These are phyloP conservation scores for Trochalopteron elliotii DNA, from an alignment of 2,113 vertebrate species.

Conservation along the genomic window DNA sequence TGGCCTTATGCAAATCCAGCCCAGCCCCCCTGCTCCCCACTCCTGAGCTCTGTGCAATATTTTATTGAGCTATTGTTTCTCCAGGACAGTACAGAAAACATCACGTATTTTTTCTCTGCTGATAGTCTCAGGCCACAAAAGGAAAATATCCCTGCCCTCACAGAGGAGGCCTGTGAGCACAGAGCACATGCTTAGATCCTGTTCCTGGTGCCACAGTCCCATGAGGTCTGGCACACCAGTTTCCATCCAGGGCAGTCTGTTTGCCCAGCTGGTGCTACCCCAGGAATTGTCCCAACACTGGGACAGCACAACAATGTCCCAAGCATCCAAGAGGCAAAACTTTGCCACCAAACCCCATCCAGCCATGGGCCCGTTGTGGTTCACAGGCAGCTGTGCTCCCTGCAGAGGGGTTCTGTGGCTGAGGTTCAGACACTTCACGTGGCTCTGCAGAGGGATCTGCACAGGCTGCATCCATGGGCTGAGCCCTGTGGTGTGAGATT, in stretches of 20 bases:
- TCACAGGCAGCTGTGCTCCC: background rate
- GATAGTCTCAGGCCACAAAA: background rate
- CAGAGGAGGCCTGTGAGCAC: background rate
- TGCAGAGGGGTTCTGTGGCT: background rate
- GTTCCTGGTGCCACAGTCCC: background rate
- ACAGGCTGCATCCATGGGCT: background rate
- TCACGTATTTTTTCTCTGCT: background rate
- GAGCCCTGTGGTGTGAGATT: accelerated
- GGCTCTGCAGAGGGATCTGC: background rate
- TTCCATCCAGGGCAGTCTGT: accelerated
- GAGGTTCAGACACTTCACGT: background rate
- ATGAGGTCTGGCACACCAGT: accelerated
- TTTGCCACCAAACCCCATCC: background rate
- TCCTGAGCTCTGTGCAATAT: background rate
- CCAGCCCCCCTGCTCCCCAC: background rate
- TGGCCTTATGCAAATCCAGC: constrained; percentile 23
- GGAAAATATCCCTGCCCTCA: background rate
- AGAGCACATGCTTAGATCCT: accelerated
- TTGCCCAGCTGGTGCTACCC: background rate
- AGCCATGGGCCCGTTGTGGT: accelerated
- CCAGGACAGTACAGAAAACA: background rate
- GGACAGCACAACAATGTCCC: background rate
- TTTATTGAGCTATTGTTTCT: constrained; percentile 10
- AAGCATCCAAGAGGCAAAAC: background rate
- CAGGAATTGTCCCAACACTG: background rate